A percentile compares a stretch with the other conserved stretches of the same genome.
phyloP scores from a whole-genome alignment of 2,797 vertebrate species.

The Anolis apletophallus region DNA sequence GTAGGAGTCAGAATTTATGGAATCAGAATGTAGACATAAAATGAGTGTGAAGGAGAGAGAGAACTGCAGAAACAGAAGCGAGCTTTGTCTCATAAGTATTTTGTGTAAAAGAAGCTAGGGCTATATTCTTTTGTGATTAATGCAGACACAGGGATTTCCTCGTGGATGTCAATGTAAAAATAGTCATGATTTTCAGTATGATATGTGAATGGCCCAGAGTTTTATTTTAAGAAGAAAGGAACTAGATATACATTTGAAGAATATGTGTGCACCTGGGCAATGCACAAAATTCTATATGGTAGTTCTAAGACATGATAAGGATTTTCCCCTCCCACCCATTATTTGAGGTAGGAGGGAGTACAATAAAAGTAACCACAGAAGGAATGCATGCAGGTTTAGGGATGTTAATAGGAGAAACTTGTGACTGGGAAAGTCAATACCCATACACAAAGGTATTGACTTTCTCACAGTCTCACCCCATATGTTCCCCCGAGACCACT shows the following conservation, averaged over 20 bases:
- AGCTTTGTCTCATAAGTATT: neutral
- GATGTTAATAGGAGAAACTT: neutral
- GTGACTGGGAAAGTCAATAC: neutral
- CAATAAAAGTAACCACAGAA: neutral
- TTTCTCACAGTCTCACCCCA: too few species aligned
- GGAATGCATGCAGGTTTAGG: conserved; percentile 6
- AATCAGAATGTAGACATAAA: conserved; percentile 23
- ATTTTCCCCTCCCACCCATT: neutral
- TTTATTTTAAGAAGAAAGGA: conserved; percentile 41
- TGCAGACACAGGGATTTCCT: conserved; percentile 44
- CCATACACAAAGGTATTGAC: too few species aligned
- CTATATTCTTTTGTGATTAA: conserved; percentile 44
- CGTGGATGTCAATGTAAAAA: conserved; percentile 47
- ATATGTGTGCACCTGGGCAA: conserved; percentile 80
- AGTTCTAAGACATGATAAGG: conserved; percentile 77
- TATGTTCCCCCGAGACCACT: too few species aligned
- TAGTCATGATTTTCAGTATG: conserved; percentile 33
- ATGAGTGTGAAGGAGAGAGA: conserved; percentile 30
- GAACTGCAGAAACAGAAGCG: conserved; percentile 7
- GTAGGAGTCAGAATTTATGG: conserved; percentile 39
- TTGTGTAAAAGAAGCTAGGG: conserved; percentile 44
- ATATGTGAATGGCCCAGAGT: neutral
- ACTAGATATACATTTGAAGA: conserved; percentile 41
- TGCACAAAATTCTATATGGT: conserved; percentile 79
- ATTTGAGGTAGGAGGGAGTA: neutral